Base-by-base conservation (phyloP, 2,888 invertebrate genomes). In the Odontocolon sp. region DNA sequence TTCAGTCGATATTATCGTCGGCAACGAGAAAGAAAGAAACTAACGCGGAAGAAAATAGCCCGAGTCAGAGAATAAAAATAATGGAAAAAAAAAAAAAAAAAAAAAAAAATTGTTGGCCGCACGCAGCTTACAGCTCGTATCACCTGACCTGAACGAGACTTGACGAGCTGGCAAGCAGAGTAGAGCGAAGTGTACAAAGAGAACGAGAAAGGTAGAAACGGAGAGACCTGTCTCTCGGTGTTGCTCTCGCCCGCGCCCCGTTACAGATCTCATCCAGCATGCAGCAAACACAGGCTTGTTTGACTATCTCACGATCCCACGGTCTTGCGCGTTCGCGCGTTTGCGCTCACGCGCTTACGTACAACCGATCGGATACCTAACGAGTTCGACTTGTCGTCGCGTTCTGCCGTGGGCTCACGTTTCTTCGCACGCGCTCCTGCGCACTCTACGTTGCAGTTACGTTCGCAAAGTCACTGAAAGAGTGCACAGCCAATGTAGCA, bases 241-340 rank as follows among this genome's bases (percentile, higher is more conserved):
- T 50, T 36, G 33, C 64, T 50, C n/a, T n/a, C 82, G 81, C 80
- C 79, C 73, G 64, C 69, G 73, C 81, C 79, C 84, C 87, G 88
- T 87, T 88, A 88, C 87, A 88, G 87, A 87, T 88, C 85, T 85
- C 80, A 80, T 78, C 75, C 68, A 63, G 64, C 77, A 57, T 54
- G 77, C 67, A 52, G 69, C 70, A 59, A 63, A 68, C 63, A 68
- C 71, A 61, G 81, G 83, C 84, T 80, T 88, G 87, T 88, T 88
- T 88, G 85, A 88, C 88, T 89, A 89, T 89, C 89, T 89, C 89
- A 89, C 89, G 88, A 87, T 84, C 84, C 82, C 81, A 80, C 82
- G 82, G 78, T 82, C 82, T 26, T 33, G 40, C 14, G 42, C n/a
- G 21, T 61, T 57, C 42, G 68, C 70, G 47, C 56, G 66, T 54